Percentiles rank a stretch among this genome's conserved stretches.
Conservation (phyloP, 2,113 vertebrate species). For the Esox niger region DNA sequence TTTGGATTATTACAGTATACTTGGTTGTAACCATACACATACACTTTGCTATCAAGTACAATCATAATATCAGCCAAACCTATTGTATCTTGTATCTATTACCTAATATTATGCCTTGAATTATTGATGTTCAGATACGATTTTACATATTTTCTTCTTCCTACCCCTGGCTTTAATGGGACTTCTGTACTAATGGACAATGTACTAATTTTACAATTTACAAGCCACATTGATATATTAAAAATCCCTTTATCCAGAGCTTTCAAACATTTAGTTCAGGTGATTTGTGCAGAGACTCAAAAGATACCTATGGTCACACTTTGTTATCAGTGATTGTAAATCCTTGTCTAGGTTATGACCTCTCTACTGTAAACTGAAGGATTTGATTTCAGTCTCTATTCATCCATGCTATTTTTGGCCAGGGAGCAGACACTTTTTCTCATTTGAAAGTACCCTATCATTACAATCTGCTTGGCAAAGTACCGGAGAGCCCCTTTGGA, state of each 20-base stretch:
- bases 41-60: not conserved
- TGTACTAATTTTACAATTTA: not conserved
- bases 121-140: not conserved
- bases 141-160: not conserved
- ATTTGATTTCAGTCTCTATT: too few relatives aligned
- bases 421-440: too few relatives aligned
- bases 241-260: too few relatives aligned
- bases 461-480: too few relatives aligned
- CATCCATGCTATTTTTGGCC: too few relatives aligned
- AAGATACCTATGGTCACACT: not conserved
- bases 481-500: not conserved
- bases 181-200: not conserved
- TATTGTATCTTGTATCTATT: not conserved
- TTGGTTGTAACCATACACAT: not conserved
- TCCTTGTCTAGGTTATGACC: not conserved
- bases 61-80: not conserved
- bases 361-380: not conserved
- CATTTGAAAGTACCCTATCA: too few relatives aligned
- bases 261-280: not conserved
- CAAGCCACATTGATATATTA: not conserved
- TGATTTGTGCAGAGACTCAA: not conserved
- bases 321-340: slow-evolving; percentile 1
- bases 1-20: not conserved
- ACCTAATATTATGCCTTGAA: not conserved
- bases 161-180: not conserved